Evolutionary conservation across 2,113 vertebrate species (phyloP), one percentile per base, ranked within the genome.

Genomic region (Syngnathus scovelli): DNA sequence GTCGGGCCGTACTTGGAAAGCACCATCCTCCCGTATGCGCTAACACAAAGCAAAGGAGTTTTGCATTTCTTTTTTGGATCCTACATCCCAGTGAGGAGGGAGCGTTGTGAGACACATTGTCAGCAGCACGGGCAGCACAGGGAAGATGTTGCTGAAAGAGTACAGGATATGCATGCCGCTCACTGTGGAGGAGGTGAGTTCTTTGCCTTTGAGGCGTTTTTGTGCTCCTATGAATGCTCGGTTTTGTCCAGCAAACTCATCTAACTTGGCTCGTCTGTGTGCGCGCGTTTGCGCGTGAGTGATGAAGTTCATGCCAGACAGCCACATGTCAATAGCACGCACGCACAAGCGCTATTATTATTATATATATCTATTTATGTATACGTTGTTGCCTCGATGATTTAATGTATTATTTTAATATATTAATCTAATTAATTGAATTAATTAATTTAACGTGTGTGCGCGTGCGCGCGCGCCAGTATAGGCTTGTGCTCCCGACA

Each of bases 101-200:
- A 71, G 21, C 70, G 0, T 52, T 74, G 70, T 61, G 66, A 75
- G 77, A 78, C 72, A 82, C 78, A 71, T 64, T 43, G 80, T 52
- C 62, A 77, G 74, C 48, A 9, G 69, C 52, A 63, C 1, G 39
- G 27, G 27, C 10, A 21, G 38, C 36, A 78, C 62, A 76, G 68
- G 75, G 72, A 87, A 85, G 93, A 96, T 98, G 95, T 91, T 96
- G 91, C 90, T 96, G 89, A 98, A 98, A 91, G 96, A 98, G 92
- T 98, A 96, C 86, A 91, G 96, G 90, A 98, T 98, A 93, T 98
- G 95, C 80, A 98, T 98, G 96, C 96, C 96, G 39, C 91, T 98
- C 81, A 96, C 95, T 51, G 96, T 98, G 67, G 95, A 96, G 72
- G 96, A 98, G 94, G 96, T 98, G 91, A 93, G 94, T 0, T 1